Conservation (phyloP, 2,797 vertebrate species). For the Bradypus variegatus region DNA sequence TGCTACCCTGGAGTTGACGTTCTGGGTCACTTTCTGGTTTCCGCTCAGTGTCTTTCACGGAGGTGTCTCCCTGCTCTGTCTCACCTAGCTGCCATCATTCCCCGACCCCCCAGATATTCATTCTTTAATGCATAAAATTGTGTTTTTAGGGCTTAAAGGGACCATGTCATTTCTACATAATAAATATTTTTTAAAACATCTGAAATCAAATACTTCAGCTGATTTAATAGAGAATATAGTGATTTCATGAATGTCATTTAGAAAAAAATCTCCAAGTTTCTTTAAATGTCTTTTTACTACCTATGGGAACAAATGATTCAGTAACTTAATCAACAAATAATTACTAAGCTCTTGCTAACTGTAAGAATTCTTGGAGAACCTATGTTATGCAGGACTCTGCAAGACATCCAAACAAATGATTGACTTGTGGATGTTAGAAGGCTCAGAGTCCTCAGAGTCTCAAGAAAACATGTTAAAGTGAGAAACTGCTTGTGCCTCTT, state of each 20-base stretch:
- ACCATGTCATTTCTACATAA: too few species aligned
- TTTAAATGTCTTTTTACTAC: background rate
- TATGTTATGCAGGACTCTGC: background rate
- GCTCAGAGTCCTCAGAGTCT: background rate
- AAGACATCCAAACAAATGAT: background rate
- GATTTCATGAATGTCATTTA: background rate
- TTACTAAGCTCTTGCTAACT: background rate
- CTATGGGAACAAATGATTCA: background rate
- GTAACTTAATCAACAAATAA: background rate
- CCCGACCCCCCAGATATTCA: too few species aligned
- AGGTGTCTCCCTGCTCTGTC: too few species aligned
- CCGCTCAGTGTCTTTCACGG: too few species aligned
- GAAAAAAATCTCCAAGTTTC: background rate
- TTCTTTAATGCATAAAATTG: too few species aligned
- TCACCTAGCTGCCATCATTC: too few species aligned
- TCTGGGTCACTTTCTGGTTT: too few species aligned
- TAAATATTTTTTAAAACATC: too few species aligned
- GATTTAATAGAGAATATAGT: background rate
- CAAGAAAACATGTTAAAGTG: background rate
- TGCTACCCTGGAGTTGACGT: too few species aligned
- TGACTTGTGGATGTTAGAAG: background rate
- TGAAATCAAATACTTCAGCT: too few species aligned
- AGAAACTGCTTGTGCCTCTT: background rate
- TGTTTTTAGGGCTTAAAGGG: too few species aligned
- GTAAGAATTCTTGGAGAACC: background rate